Conservation (phyloP, 2,888 invertebrate species). For the Brachyopa scutellaris region DNA sequence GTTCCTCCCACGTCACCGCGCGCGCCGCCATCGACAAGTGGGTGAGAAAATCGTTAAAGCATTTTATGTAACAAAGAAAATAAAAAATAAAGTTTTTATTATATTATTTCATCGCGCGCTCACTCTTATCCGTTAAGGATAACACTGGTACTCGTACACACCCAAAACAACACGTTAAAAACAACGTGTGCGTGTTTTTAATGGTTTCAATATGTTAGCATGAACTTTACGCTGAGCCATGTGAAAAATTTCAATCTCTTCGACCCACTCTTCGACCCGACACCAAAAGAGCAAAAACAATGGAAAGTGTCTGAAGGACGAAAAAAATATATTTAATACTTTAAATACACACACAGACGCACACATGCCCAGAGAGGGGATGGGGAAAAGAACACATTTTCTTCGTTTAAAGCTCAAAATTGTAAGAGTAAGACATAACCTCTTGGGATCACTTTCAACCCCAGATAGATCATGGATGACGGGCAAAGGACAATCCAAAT, state of each 20-base stretch:
- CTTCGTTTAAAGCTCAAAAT: too few relatives aligned
- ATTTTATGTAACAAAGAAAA: conserved; percentile 1
- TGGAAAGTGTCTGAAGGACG: too few relatives aligned
- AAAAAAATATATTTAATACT: too few relatives aligned
- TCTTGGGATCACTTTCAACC: too few relatives aligned
- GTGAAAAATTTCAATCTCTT: conserved; percentile 42
- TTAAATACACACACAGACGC: too few relatives aligned
- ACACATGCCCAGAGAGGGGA: too few relatives aligned
- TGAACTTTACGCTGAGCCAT: conserved; percentile 37
- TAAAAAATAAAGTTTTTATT: neutral
- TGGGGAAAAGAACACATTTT: too few relatives aligned
- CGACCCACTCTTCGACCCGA: neutral
- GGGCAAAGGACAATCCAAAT: conserved; percentile 38
- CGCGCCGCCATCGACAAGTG: conserved; percentile 1
- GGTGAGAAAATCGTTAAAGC: conserved; percentile 22
- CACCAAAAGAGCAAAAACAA: neutral
- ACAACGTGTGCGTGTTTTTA: conserved; percentile 50
- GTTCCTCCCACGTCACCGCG: too few relatives aligned
- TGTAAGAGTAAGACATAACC: too few relatives aligned
- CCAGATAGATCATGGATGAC: neutral
- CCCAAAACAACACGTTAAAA: conserved; percentile 33
- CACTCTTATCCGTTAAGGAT: conserved; percentile 1
- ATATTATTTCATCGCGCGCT: neutral
- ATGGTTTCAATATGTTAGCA: conserved; percentile 42
- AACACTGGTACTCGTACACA: too few relatives aligned